These are phyloP conservation scores for Heliocidaris erythrogramma DNA, from an alignment of 35 echinoderm and acorn worm genomes.

Conservation along the genomic window DNA sequence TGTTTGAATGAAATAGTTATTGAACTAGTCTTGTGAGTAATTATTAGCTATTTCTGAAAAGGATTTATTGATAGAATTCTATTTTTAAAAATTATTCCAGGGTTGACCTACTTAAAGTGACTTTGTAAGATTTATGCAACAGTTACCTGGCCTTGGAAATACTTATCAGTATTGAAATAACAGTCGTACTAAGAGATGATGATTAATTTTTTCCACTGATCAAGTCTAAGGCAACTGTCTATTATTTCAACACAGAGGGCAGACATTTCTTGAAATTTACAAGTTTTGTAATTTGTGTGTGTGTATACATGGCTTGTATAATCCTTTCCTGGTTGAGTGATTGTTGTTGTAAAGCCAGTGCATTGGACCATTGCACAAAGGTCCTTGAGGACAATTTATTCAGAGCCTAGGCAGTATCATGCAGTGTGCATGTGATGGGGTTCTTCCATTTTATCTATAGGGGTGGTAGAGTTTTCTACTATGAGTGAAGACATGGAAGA, in stretches of 20 bases:
- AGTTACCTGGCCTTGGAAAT: too few species aligned
- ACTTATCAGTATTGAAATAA: too few species aligned
- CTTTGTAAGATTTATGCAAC: too few species aligned
- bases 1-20: too few species aligned
- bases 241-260: neutral
- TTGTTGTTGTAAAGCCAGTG: neutral
- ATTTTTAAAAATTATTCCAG: too few species aligned
- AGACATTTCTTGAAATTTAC: neutral
- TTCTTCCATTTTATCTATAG: slow-evolving; percentile 16
- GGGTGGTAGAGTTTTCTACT: neutral
- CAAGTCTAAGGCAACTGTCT: neutral
- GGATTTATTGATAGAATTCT: too few species aligned
- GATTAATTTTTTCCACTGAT: neutral
- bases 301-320: neutral
- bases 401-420: slow-evolving; percentile 25
- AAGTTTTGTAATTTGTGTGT: neutral
- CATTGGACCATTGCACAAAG: slow-evolving; percentile 27
- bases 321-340: neutral
- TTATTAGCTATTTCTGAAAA: too few species aligned
- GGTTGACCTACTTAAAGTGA: too few species aligned
- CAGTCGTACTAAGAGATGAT: too few species aligned
- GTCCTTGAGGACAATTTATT: slow-evolving; percentile 40
- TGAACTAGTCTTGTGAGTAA: too few species aligned
- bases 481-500: neutral
- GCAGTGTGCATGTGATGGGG: slow-evolving; percentile 23